These are phyloP conservation scores for Hesperophylax magnus DNA, from an alignment of 1,140 invertebrate genomes.

Conservation along the genomic window DNA sequence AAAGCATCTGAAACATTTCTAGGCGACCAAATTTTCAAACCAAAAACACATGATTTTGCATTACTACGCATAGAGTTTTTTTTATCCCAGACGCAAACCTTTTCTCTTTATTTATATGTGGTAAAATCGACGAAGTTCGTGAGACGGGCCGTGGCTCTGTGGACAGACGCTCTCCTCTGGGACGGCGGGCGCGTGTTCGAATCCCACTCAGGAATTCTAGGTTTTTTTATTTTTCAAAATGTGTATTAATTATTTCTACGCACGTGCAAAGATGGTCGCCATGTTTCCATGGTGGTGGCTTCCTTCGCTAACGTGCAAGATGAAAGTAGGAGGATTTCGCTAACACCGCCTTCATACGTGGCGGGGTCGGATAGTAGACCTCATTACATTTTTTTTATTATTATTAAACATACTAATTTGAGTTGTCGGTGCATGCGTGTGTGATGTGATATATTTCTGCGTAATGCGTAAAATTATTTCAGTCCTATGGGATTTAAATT, in stretches of 20 bases:
- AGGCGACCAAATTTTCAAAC: no score
- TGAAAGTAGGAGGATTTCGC: conserved; percentile 39
- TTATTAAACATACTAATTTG: no score
- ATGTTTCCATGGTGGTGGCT: conserved; percentile 10
- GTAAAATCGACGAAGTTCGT: not conserved
- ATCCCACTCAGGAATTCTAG: not conserved
- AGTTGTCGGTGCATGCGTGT: no score
- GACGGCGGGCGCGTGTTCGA: conserved; percentile 5
- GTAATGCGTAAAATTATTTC: no score
- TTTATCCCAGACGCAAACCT: conserved; percentile 29
- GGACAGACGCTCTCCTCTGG: not conserved
- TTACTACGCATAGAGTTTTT: no score
- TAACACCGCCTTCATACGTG: conserved; percentile 40
- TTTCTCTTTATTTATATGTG: not conserved
- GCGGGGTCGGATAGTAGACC: conserved; percentile 50
- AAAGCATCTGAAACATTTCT: no score
- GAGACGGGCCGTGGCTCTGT: not conserved
- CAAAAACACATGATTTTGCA: no score
- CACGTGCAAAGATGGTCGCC: conserved; percentile 19
- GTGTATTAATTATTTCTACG: not conserved
- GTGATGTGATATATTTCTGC: no score
- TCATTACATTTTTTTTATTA: conserved; percentile 17
- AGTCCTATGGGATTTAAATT: no score
- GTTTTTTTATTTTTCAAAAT: not conserved
- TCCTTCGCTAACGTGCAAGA: conserved; percentile 39